Evolutionary conservation across 2,113 vertebrate species (phyloP).

Genomic region (Ictalurus furcatus): DNA sequence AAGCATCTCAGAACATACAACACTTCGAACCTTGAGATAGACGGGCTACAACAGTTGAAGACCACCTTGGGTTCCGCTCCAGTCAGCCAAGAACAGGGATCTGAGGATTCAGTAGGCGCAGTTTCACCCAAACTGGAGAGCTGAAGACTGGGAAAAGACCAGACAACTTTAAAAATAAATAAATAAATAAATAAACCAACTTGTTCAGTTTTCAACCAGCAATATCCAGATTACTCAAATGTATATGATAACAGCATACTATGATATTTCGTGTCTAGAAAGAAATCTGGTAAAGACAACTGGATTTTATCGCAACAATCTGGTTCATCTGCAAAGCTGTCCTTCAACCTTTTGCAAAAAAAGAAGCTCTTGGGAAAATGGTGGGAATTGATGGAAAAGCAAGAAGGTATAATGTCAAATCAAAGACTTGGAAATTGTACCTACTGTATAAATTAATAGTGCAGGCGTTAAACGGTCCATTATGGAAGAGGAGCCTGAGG

Average conservation of each 20-base stretch:
- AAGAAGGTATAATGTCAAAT: not conserved
- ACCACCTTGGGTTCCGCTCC: not conserved
- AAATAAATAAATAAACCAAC: too few species aligned
- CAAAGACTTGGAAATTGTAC: not conserved
- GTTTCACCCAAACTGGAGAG: not conserved
- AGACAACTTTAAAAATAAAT: too few species aligned
- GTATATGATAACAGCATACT: too few species aligned
- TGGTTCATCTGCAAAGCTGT: not conserved
- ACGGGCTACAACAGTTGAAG: not conserved
- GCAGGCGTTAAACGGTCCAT: not conserved
- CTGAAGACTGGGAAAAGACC: too few species aligned
- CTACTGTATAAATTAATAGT: not conserved
- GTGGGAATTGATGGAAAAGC: not conserved
- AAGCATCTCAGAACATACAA: not conserved
- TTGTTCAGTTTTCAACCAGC: too few species aligned
- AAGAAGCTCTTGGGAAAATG: not conserved
- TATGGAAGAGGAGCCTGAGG: not conserved
- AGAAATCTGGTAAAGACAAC: not conserved
- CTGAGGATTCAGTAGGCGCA: not conserved
- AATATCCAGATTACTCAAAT: too few species aligned
- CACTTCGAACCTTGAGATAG: not conserved
- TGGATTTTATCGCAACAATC: not conserved
- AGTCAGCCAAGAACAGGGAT: not conserved
- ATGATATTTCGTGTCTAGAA: not conserved
- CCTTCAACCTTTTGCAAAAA: not conserved